Evolutionary conservation across 2,113 vertebrate genomes (phyloP).

Genomic region (Scalopus aquaticus): DNA sequence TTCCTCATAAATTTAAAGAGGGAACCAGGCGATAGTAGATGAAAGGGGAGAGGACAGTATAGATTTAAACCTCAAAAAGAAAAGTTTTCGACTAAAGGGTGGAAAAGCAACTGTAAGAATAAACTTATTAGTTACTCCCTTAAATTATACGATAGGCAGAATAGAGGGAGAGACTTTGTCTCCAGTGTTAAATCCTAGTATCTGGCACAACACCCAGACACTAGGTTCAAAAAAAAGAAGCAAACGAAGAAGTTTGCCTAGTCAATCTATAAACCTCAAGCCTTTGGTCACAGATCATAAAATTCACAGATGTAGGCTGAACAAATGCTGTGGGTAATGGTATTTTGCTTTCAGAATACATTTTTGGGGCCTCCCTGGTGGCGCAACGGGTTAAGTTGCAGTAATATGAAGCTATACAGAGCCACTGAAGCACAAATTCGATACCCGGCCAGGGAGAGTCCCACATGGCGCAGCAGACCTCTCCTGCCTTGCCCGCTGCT

Average conservation of each 20-base stretch:
- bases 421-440: no score
- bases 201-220: not conserved
- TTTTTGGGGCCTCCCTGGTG: no score
- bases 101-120: not conserved
- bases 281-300: not conserved
- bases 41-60: not conserved
- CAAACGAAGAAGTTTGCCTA: not conserved
- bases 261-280: not conserved
- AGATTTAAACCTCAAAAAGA: not conserved
- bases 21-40: not conserved
- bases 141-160: not conserved
- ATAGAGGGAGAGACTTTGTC: not conserved
- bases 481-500: no score
- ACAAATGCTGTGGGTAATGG: not conserved
- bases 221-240: not conserved
- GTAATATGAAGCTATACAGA: no score
- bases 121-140: not conserved
- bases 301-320: not conserved
- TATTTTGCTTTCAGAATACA: slow-evolving; percentile 33
- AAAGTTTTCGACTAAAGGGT: not conserved
- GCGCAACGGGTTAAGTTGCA: no score
- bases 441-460: no score
- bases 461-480: no score
- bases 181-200: slow-evolving; percentile 8
- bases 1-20: not conserved